A percentile compares a stretch with the other conserved stretches of the same genome.
Conservation (phyloP, 1,140 invertebrate species). For the Ooceraea biroi region DNA sequence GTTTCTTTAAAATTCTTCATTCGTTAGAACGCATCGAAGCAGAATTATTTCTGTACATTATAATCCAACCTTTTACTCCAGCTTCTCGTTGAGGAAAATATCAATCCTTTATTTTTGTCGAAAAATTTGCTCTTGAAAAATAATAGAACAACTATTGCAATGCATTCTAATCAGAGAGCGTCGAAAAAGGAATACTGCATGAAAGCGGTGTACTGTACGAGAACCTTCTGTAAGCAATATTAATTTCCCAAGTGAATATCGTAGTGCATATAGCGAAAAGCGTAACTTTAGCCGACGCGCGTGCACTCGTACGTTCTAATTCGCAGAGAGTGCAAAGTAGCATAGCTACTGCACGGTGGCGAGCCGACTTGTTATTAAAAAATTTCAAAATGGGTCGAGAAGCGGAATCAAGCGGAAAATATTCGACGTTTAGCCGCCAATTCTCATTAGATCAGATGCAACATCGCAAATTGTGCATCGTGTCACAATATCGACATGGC, state of each 20-base stretch:
- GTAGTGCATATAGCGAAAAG: constrained; percentile 10
- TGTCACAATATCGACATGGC: constrained; percentile 18
- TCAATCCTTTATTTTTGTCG: not conserved
- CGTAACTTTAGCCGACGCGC: constrained; percentile 10
- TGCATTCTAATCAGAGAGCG: not conserved
- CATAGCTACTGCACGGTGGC: not conserved
- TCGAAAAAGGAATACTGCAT: not conserved
- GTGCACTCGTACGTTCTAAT: constrained; percentile 17
- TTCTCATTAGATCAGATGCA: constrained; percentile 44
- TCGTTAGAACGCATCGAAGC: not conserved
- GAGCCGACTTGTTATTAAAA: not conserved
- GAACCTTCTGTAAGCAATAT: not conserved
- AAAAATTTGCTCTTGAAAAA: constrained; percentile 20
- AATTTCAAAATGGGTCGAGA: constrained; percentile 3
- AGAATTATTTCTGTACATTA: not conserved
- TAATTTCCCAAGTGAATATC: constrained; percentile 27
- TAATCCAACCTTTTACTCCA: not conserved
- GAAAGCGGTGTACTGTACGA: not conserved
- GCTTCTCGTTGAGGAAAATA: not conserved
- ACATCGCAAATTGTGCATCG: constrained; percentile 13
- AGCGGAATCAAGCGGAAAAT: constrained; percentile 6
- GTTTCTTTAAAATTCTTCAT: not conserved
- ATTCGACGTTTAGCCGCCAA: not conserved
- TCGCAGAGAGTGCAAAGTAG: constrained; percentile 24
- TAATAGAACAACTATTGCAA: not conserved